phyloP scores from a whole-genome alignment of 1,140 invertebrate genomes.

The Microvelia longipes region DNA sequence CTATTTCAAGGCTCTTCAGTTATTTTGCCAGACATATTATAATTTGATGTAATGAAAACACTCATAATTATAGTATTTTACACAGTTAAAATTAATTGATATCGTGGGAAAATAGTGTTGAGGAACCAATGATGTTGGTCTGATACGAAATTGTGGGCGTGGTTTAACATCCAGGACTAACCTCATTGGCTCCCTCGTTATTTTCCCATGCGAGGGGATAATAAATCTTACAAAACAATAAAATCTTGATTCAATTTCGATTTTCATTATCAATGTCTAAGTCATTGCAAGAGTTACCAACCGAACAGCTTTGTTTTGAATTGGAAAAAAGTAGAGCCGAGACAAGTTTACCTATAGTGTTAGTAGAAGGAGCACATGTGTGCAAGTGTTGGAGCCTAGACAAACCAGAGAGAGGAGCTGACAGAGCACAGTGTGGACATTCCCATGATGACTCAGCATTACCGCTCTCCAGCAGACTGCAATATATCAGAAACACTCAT shows the following conservation, averaged over 20 bases:
- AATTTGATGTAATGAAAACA: too few relatives aligned
- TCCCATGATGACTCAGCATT: constrained; percentile 29
- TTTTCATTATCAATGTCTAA: background rate
- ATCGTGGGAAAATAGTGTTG: too few relatives aligned
- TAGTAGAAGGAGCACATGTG: constrained; percentile 22
- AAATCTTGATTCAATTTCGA: too few relatives aligned
- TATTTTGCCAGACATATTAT: background rate
- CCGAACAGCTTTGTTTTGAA: background rate
- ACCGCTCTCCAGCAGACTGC: constrained; percentile 23
- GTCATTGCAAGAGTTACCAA: background rate
- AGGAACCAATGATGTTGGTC: too few relatives aligned
- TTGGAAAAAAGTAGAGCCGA: background rate
- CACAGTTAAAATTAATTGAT: too few relatives aligned
- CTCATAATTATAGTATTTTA: too few relatives aligned
- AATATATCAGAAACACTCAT: constrained; percentile 15
- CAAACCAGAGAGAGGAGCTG: constrained; percentile 29
- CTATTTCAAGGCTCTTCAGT: background rate
- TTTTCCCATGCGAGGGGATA: background rate
- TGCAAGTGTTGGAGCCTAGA: constrained; percentile 33
- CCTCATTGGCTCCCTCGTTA: too few relatives aligned
- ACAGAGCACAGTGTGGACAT: constrained; percentile 30
- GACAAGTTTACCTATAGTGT: constrained; percentile 2
- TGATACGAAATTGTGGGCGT: too few relatives aligned
- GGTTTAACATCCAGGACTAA: too few relatives aligned
- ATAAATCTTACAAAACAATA: too few relatives aligned